Percentiles rank a stretch among this genome's conserved stretches.
Conservation (phyloP, 1,140 invertebrate species). For the Drosophila oshimai region DNA sequence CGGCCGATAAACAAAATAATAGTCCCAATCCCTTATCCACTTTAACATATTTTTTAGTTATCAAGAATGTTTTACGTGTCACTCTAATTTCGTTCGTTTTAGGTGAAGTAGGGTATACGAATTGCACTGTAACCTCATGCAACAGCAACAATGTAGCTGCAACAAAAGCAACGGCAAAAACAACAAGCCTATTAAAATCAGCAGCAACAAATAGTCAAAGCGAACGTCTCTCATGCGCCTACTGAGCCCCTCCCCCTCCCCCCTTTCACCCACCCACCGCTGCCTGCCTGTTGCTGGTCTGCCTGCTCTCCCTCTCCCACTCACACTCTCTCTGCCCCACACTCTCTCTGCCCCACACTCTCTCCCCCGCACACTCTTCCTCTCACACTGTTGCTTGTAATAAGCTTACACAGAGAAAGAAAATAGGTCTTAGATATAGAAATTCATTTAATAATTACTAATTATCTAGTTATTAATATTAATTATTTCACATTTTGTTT, state of each 20-base stretch:
- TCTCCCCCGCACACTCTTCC: conserved; percentile 4
- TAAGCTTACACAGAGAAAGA: conserved; percentile 44
- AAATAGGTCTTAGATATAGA: no score
- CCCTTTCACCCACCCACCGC: neutral
- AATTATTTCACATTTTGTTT: no score
- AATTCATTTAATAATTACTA: no score
- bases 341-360: conserved; percentile 13
- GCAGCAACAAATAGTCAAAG: conserved; percentile 16
- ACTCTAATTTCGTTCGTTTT: neutral
- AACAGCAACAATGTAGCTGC: conserved; percentile 33
- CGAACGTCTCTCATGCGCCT: conserved; percentile 33
- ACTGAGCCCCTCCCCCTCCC: neutral
- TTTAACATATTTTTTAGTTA: no score
- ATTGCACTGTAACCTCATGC: conserved; percentile 27
- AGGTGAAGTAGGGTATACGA: conserved; percentile 21
- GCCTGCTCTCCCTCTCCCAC: conserved; percentile 25
- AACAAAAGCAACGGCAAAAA: neutral
- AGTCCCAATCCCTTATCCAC: no score
- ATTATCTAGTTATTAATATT: no score
- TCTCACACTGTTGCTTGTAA: conserved; percentile 42
- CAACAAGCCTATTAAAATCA: neutral
- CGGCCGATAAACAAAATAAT: no score
- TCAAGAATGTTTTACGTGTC: no score
- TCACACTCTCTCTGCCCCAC: neutral
- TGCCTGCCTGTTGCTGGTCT: conserved; percentile 57